Conservation (phyloP, 2,797 vertebrate species). For the Artibeus jamaicensis region DNA sequence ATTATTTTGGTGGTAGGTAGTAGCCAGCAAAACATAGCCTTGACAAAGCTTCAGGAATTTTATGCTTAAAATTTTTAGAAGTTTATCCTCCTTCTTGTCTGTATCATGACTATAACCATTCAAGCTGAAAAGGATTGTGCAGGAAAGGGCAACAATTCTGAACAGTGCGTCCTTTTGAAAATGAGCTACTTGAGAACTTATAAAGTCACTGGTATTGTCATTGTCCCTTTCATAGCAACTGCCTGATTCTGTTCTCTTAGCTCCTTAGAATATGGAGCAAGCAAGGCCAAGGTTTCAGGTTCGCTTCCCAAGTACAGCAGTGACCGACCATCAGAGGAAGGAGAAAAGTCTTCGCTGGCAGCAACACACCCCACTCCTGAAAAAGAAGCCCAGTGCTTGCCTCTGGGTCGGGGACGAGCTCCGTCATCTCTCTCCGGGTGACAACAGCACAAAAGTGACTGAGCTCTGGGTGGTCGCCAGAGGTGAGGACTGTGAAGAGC, state of each 20-base stretch:
- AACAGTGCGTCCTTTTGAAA: background rate
- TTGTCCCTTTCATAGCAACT: background rate
- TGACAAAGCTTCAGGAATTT: background rate
- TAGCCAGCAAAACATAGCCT: background rate
- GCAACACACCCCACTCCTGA: background rate
- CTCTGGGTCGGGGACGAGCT: too few relatives aligned
- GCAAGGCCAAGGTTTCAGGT: background rate
- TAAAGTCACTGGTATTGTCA: background rate
- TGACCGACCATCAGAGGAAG: background rate
- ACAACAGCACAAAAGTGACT: background rate
- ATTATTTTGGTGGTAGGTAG: background rate
- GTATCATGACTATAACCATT: background rate
- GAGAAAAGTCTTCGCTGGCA: background rate
- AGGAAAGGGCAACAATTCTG: background rate
- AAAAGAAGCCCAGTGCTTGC: background rate
- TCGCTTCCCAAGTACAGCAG: background rate
- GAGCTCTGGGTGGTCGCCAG: background rate
- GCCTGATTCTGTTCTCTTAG: background rate
- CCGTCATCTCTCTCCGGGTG: fast-evolving
- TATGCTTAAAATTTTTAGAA: slow-evolving; percentile 7
- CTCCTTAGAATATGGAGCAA: background rate
- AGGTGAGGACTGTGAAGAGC: background rate
- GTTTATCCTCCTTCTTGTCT: background rate
- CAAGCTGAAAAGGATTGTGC: background rate
- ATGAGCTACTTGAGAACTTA: background rate